Evolutionary conservation across 2,113 vertebrate genomes (phyloP), one percentile per base, ranked within the genome.

Genomic region (Ceratotherium simum): DNA sequence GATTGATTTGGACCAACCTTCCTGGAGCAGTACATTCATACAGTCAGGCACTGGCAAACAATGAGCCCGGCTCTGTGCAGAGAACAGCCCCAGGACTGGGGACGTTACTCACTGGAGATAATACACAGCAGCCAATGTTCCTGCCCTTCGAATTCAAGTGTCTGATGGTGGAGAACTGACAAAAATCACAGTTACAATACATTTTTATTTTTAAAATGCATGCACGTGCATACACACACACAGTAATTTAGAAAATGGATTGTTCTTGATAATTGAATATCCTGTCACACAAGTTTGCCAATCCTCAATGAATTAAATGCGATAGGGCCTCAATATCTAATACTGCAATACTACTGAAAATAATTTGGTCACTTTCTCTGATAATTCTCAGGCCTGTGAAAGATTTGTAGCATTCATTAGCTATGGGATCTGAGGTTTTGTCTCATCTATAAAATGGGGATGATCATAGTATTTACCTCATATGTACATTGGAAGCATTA

Each of bases 1-100:
- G 95, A 97, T 76, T 97, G 96, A 90, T 94, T 78, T 96, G 67
- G 48, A 78, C 27, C 54, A 91, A n/a, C 17, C 2, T 89, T 93
- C 56, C 48, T 21, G 42, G 21, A 91, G 27, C n/a, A 73, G 31
- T 18, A 13, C 20, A 72, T 62, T 89, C 58, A 75, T 27, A 36
- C 2, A 23, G 56, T 27, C 21, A 23, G 27, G 23, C 78, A 13
- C 27, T 29, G 56, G 72, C 21, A 13, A 11, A 93, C 89, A 96
- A 54, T 79, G 56, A 86, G 70, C n/a, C 8, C 8, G 81, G 48
- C 51, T 93, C 67, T 92, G 81, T 73, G 91, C 73, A 39, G 73
- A 70, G 46, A 91, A 8, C 67, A 73, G 85, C 31, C 64, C 33
- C 36, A 9, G 54, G 39, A 39, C 54, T n/a, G 29, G 29, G 91